phyloP scores from a whole-genome alignment of 2,113 vertebrate species.

The Rattus norvegicus region GRCr8 NC_086020.1:61376001-61376500 shows the following conservation, averaged over 20 bases:
- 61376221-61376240: neutral
- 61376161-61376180: neutral
- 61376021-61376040: neutral
- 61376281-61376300: neutral
- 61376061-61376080: neutral
- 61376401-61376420: neutral
- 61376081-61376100: too few species aligned
- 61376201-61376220: neutral
- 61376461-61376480: neutral
- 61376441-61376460: neutral
- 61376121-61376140: too few species aligned
- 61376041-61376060: neutral
- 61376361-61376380: constrained; percentile 7
- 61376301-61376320: neutral
- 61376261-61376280: neutral
- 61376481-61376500: neutral
- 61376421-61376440: constrained; percentile 46
- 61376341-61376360: constrained; percentile 39
- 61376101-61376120: too few species aligned
- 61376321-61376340: neutral
- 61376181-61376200: neutral
- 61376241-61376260: neutral
- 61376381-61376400: neutral
- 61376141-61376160: too few species aligned
- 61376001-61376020: neutral